Evolutionary conservation across 2,888 invertebrate species (phyloP), one percentile per base, ranked within the genome.

Genomic region (Gisinianus flammeolus): DNA sequence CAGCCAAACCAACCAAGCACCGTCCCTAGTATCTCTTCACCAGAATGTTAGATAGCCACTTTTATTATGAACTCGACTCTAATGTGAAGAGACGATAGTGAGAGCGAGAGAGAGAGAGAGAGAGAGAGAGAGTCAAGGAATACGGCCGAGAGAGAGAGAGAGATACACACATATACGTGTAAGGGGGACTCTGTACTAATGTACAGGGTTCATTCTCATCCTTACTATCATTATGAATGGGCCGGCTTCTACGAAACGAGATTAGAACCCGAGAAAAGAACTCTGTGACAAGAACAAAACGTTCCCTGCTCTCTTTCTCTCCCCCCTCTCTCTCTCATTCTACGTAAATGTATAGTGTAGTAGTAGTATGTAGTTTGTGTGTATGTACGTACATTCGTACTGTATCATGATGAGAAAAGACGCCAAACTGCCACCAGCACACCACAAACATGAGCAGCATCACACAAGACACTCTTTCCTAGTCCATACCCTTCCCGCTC

Each of bases 281-380:
- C 26, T 74, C 64, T 74, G 64, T 74, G 73, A 74, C 73, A 74
- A 74, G 73, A 74, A 74, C 73, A 74, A 74, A 74, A 74, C 73
- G 73, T 30, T 64, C 62, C 28, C 5, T 64, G 62, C 33, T 67
- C 30, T 62, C 67, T 33, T 28, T 66, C 28, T 12, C 66, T 28
- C 31, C 8, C 58, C n/a, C n/a, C n/a, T n/a, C n/a, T 6, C 58
- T 58, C 22, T n/a, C 58, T 58, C 6, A 12, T n/a, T 16, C 62
- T n/a, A 64, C 62, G 26, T 26, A 26, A 58, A n/a, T 22, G 58
- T 8, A 22, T n/a, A n/a, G 22, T 58, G 58, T 58, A n/a, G 12
- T 8, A 12, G 19, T 12, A 58, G 22, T 12, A 58, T 58, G 22
- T 6, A 58, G 6, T 22, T 12, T 8, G n/a, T 58, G n/a, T 12